These are phyloP conservation scores for Pseudopodoces humilis DNA, from an alignment of 2,113 vertebrate species.

Conservation along the genomic window DNA sequence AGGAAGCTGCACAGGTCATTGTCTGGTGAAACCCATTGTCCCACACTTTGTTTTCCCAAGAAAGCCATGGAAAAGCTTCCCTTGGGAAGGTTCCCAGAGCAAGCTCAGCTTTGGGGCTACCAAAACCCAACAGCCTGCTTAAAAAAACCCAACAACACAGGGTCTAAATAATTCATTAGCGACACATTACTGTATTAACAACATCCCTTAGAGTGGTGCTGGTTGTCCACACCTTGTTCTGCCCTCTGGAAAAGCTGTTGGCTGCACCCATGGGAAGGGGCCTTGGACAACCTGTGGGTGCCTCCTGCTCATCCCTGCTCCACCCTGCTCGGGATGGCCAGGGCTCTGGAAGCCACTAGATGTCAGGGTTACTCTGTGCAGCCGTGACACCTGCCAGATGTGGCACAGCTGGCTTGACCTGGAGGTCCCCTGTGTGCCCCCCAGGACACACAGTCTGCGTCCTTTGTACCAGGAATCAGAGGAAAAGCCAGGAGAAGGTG, in stretches of 20 bases:
- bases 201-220: accelerated
- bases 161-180: accelerated
- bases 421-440: neutral
- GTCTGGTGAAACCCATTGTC: neutral
- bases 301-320: neutral
- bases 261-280: neutral
- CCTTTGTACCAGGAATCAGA: neutral
- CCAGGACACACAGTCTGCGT: neutral
- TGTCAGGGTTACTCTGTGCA: slow-evolving; percentile 51
- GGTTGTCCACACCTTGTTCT: accelerated
- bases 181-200: accelerated
- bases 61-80: neutral
- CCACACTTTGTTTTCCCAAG: neutral
- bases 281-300: accelerated
- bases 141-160: neutral
- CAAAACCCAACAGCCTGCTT: neutral
- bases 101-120: neutral
- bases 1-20: neutral
- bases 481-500: neutral
- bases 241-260: neutral
- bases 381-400: accelerated
- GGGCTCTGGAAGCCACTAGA: slow-evolving; percentile 38
- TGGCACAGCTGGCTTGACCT: slow-evolving; percentile 14
- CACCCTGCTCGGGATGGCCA: accelerated
- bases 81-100: neutral